A percentile compares a stretch with the other conserved stretches of the same genome.
Evolutionary conservation across 2,797 vertebrate genomes (phyloP).

Genomic region (Hipposideros larvatus): DNA sequence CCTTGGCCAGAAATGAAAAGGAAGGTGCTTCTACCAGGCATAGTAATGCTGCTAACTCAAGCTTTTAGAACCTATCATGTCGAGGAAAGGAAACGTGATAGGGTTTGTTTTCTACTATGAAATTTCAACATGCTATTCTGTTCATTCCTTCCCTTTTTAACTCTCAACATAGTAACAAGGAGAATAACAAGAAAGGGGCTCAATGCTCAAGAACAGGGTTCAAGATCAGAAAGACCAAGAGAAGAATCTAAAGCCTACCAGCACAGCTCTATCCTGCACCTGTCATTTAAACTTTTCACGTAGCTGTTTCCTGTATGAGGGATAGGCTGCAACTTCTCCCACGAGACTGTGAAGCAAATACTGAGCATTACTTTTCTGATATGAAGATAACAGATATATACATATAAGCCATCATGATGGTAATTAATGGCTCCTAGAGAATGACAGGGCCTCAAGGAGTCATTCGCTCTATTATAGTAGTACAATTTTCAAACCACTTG

Average conservation of each 20-base stretch:
- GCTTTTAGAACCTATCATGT: neutral
- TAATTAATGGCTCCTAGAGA: constrained; percentile 66
- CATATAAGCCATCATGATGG: constrained; percentile 3
- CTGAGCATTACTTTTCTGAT: constrained; percentile 44
- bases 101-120: constrained; percentile 13
- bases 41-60: neutral
- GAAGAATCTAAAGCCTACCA: neutral
- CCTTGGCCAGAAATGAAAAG: neutral
- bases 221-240: neutral
- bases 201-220: neutral
- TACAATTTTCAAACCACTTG: constrained; percentile 13
- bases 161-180: neutral
- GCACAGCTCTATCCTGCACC: neutral
- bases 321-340: neutral
- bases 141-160: neutral
- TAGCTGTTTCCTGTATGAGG: constrained; percentile 42
- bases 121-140: neutral
- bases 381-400: constrained; percentile 22
- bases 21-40: neutral
- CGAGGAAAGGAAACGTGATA: neutral
- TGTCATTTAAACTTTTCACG: neutral
- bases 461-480: neutral
- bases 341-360: neutral
- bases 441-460: neutral
- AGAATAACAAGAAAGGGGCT: neutral